Percentiles rank a stretch among this genome's conserved stretches.
Conservation (phyloP, 1,140 invertebrate species). For the Hesperophylax magnus region DNA sequence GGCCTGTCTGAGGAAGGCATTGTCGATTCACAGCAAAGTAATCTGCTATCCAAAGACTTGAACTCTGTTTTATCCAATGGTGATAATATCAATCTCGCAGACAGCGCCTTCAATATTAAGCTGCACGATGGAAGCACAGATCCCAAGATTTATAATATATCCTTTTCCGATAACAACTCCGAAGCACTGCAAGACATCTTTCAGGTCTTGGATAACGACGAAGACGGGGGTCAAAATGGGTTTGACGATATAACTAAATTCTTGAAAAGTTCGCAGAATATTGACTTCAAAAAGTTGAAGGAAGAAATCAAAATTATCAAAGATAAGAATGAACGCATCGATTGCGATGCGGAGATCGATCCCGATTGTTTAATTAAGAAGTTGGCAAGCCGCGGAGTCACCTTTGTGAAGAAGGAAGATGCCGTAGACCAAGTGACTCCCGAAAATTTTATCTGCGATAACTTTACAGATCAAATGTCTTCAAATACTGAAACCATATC, state of each 20-base stretch:
- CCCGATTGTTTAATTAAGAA: slow-evolving; percentile 38
- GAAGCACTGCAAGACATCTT: slow-evolving; percentile 39
- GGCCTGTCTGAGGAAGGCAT: slow-evolving; percentile 13
- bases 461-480: neutral
- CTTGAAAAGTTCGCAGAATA: slow-evolving; percentile 43
- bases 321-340: slow-evolving; percentile 37
- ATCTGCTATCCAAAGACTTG: slow-evolving; percentile 33
- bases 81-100: slow-evolving; percentile 1
- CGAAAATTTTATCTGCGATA: slow-evolving; percentile 1
- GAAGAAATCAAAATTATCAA: slow-evolving; percentile 44
- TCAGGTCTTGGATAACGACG: slow-evolving; percentile 38
- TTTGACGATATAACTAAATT: slow-evolving; percentile 47
- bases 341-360: slow-evolving; percentile 21
- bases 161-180: slow-evolving; percentile 20
- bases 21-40: slow-evolving; percentile 9
- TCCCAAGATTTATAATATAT: slow-evolving; percentile 38
- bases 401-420: slow-evolving; percentile 26
- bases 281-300: slow-evolving; percentile 47
- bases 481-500: neutral
- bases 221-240: slow-evolving; percentile 25
- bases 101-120: slow-evolving; percentile 8
- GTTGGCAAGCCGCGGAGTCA: slow-evolving; percentile 34
- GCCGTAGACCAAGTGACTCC: neutral
- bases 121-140: neutral
- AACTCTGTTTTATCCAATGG: slow-evolving; percentile 19